Conservation (phyloP, 2,797 vertebrate genomes). For the Sus cebifrons region DNA sequence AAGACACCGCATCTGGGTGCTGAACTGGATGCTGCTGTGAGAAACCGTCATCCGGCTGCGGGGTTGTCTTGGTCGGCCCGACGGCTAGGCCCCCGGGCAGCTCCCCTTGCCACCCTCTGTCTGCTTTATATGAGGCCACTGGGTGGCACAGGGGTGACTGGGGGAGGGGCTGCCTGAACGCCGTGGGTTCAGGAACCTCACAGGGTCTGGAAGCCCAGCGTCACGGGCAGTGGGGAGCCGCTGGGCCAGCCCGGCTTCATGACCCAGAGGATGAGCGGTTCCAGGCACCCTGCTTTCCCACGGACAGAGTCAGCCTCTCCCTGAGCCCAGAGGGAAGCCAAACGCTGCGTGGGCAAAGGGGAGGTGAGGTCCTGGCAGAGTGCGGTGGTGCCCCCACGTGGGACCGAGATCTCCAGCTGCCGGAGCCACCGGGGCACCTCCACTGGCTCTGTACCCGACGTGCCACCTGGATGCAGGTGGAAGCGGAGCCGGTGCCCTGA, state of each 20-base stretch:
- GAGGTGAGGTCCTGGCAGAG: not conserved
- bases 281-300: not conserved
- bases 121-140: not conserved
- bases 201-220: rapidly evolving
- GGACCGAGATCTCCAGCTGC: rapidly evolving
- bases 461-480: not conserved
- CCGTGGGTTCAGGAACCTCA: not conserved
- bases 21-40: not conserved
- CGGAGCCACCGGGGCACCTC: not conserved
- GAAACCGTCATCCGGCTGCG: rapidly evolving
- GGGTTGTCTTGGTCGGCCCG: not conserved
- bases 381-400: rapidly evolving
- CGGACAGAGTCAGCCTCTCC: not conserved
- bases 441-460: rapidly evolving
- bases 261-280: not conserved
- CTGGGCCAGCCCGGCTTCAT: rapidly evolving
- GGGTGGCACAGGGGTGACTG: rapidly evolving
- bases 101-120: not conserved
- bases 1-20: no score
- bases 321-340: not conserved
- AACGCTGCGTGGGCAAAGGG: rapidly evolving
- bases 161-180: not conserved
- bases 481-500: rapidly evolving
- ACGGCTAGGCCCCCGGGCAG: rapidly evolving
- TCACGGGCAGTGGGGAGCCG: rapidly evolving